Evolutionary conservation across 92 coral and sea anemone species (phyloP), one percentile per base, ranked within the genome.

Genomic region (Meandrina meandrites): DNA sequence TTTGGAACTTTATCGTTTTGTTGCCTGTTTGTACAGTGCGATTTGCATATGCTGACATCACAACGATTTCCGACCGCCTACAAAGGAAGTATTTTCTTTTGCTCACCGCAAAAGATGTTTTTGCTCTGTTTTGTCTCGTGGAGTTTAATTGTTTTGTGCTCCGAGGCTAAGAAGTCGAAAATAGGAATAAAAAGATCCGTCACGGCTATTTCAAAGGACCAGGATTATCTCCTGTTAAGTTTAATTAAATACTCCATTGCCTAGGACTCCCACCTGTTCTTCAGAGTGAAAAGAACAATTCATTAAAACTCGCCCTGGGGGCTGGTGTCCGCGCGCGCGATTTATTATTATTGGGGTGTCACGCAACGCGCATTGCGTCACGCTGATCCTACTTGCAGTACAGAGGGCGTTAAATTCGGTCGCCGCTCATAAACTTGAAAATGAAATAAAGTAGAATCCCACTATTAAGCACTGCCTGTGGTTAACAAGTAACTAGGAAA

Each of bases 221-320:
- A 54, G 72, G 80, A 68, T 53, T 57, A 24, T 83, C 35, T 84
- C 75, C 51, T 35, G 50, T 57, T 54, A 51, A 4, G 69, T 36
- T 83, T 74, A 75, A 74, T 84, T 36, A 84, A 83, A 84, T 57
- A n/a, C n/a, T 58, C 37, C 27, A 84, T 57, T 84, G 87, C 80
- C 37, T 19, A 73, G 87, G 37, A 57, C 72, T 57, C 56, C 79
- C 87, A 83, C 87, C 87, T 83, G 87, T 54, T 83, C 67, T 12
- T 22, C 18, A n/a, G 71, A 57, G 21, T 11, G 32, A 74, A 84
- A 84, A 51, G 87, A 53, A 56, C 87, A 75, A 54, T 54, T 84
- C 72, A 84, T 47, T 48, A 37, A 72, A 72, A 36, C 45, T 3
- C 74, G 60, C 58, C 58, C 51, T 13, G 35, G 36, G 36, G 56